These are phyloP conservation scores for Beroe ovata DNA, from an alignment of 37 sponge, comb jelly and placozoan species.

Conservation along the genomic window DNA sequence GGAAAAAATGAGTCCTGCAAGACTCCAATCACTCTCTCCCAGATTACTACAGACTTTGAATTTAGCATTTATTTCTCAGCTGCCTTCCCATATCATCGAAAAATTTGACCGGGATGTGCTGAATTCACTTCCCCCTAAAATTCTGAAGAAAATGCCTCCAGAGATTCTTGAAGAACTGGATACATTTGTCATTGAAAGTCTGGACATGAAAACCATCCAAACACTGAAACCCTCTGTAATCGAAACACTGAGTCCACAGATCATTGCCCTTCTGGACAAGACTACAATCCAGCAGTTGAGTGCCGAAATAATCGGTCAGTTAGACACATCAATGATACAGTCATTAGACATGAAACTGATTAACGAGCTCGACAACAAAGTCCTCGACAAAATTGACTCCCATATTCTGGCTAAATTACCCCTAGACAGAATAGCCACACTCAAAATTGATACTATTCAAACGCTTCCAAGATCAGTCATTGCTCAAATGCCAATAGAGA, in stretches of 20 bases:
- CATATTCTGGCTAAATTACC: conserved; percentile 43
- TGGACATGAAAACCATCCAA: conserved; percentile 44
- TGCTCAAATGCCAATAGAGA: conserved; percentile 2
- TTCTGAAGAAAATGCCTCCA: conserved; percentile 29
- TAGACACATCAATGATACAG: conserved; percentile 57
- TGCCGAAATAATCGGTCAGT: conserved; percentile 34
- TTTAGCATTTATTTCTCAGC: background rate
- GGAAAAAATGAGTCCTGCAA: conserved; percentile 28
- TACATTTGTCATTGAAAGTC: conserved; percentile 34
- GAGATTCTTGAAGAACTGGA: conserved; percentile 50
- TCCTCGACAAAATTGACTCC: conserved; percentile 27
- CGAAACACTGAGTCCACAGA: conserved; percentile 48
- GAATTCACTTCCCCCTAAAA: conserved; percentile 19
- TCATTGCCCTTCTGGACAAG: conserved; percentile 52
- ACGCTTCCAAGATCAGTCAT: conserved; percentile 44
- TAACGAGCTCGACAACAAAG: conserved; percentile 62
- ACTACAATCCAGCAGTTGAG: conserved; percentile 54
- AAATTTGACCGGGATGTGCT: conserved; percentile 27
- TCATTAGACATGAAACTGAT: conserved; percentile 42
- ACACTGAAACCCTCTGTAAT: conserved; percentile 57
- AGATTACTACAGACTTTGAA: conserved; percentile 17
- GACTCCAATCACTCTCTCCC: conserved; percentile 45
- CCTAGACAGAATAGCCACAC: background rate
- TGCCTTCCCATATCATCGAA: conserved; percentile 18
- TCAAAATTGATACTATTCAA: conserved; percentile 28